Conservation (phyloP, 2,888 invertebrate species). For the Callosobruchus maculatus region DNA sequence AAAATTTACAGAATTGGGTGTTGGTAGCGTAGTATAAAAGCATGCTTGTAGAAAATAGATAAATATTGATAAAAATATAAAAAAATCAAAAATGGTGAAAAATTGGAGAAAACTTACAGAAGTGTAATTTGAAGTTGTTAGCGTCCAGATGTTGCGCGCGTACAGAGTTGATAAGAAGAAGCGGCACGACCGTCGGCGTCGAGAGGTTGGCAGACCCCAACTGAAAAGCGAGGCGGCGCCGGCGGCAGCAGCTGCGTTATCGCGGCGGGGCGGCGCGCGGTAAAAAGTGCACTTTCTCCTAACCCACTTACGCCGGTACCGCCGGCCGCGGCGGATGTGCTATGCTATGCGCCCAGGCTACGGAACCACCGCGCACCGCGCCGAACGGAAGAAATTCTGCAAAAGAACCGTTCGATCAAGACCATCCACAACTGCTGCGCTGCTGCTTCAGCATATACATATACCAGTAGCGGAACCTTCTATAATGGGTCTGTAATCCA, state of each 20-base stretch:
- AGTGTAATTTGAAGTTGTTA: not conserved
- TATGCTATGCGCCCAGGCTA: no score
- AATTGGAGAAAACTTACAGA: slow-evolving; percentile 4
- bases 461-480: no score
- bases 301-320: slow-evolving; percentile 42
- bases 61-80: slow-evolving; percentile 1
- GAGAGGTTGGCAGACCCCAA: slow-evolving; percentile 36
- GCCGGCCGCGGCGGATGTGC: not conserved
- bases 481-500: no score
- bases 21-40: no score
- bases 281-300: slow-evolving; percentile 48
- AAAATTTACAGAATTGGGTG: no score
- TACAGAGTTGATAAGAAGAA: slow-evolving; percentile 16
- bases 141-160: not conserved
- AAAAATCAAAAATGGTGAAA: no score
- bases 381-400: not conserved
- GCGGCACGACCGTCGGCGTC: slow-evolving; percentile 38
- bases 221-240: not conserved
- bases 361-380: no score
- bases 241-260: not conserved
- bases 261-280: slow-evolving; percentile 38
- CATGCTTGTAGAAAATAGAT: not conserved
- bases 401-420: not conserved
- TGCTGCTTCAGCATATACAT: no score
- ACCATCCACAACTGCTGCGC: not conserved